Base-by-base conservation (phyloP, 1,140 invertebrate species). In the Drosophila azteca region DNA sequence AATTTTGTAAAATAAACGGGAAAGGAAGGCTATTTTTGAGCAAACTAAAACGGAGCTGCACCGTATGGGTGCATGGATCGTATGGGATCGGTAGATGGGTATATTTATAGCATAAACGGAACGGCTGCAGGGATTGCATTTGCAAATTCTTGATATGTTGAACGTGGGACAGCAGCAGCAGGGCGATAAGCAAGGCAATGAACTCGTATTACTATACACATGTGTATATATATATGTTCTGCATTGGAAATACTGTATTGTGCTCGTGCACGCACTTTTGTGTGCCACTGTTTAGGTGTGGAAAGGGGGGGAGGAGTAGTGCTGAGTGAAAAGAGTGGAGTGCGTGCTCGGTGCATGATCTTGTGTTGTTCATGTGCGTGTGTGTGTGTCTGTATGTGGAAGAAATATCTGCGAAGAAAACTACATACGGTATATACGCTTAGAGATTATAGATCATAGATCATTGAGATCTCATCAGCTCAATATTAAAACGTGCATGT, bases 131-230 rank as follows among this genome's bases (percentile, higher is more conserved):
- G 35, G 35, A 13, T 41, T 59, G 45, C 54, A 72, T 59, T 80
- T 80, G 72, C 51, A 11, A 50, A 70, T 69, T 70, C 65, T 55
- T 55, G 52, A 70, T 69, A 58, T 39, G 35, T 39, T 39, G 3
- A 39, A 39, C 35, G 35, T 39, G 61, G 60, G 61, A 52, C 55
- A 44, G 53, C 75, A 61, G 31, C 8, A 1, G 69, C 58, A 76
- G 82, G 74, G 70, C 82, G 77, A 58, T 72, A 68, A 51, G 60
- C 65, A 87, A 87, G 82, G 76, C 82, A 88, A 88, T 87, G 82
- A 87, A 87, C 82, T 87, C 82, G 68, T 5, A 69, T 46, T 62
- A 69, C 51, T 62, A 60, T 63, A 69, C 43, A 53, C 58, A 85
- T 68, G 62, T 63, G 70, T 43, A 53, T 58, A 85, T 68, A 66